Percentiles rank a stretch among this genome's conserved stretches.
phyloP scores from a whole-genome alignment of 2,113 vertebrate genomes.

The Entomyzon cyanotis region DNA sequence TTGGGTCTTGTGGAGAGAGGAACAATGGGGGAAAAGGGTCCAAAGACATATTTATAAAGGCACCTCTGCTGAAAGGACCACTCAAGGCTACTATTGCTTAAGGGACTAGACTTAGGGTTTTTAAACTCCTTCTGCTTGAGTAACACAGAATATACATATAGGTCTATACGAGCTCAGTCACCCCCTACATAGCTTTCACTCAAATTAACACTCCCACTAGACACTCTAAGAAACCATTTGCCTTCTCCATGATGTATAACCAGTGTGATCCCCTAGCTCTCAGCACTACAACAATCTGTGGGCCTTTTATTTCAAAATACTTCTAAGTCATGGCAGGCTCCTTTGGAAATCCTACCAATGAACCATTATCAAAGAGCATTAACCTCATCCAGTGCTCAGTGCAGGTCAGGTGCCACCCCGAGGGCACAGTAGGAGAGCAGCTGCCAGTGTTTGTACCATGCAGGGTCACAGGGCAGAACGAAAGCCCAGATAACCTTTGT shows the following conservation, averaged over 20 bases:
- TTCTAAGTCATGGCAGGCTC: background rate
- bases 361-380: background rate
- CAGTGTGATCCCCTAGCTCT: background rate
- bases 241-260: background rate
- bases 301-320: background rate
- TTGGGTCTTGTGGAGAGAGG: background rate
- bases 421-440: background rate
- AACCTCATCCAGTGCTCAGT: background rate
- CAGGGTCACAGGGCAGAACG: background rate
- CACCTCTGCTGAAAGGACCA: background rate
- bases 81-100: background rate
- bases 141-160: background rate
- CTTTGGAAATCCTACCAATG: background rate
- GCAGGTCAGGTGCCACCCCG: background rate
- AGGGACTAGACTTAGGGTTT: background rate
- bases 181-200: background rate
- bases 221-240: background rate
- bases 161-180: background rate
- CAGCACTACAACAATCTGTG: background rate
- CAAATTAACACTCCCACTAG: background rate
- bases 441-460: background rate
- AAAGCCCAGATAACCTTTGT: background rate
- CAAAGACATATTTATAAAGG: background rate
- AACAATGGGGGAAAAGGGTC: background rate
- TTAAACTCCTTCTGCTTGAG: background rate